Percentiles rank a stretch among this genome's conserved stretches.
These are phyloP conservation scores for Melopsittacus undulatus DNA, from an alignment of 2,797 vertebrate genomes.

Conservation along the genomic window DNA sequence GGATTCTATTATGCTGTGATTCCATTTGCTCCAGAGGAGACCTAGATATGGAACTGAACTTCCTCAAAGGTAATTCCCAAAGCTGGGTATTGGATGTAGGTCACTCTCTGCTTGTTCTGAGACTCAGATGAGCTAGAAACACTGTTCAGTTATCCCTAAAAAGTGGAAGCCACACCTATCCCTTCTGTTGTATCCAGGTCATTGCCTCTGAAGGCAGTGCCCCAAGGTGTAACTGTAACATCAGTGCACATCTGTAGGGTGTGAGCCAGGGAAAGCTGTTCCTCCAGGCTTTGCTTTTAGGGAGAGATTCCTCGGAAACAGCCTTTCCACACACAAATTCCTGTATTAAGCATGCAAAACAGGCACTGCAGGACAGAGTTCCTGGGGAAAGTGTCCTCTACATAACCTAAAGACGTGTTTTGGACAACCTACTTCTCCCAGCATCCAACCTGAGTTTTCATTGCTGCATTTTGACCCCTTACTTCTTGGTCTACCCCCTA, in stretches of 20 bases:
- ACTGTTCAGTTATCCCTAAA: background rate
- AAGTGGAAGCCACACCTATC: background rate
- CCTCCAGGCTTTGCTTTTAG: background rate
- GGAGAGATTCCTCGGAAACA: background rate
- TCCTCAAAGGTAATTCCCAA: constrained; percentile 16
- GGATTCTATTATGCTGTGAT: background rate
- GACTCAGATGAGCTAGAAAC: constrained; percentile 24
- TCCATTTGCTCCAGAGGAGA: background rate
- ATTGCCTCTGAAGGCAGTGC: background rate
- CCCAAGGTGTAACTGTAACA: background rate
- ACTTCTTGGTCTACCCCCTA: background rate
- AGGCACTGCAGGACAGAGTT: background rate
- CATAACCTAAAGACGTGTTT: background rate
- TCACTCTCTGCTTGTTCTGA: constrained; percentile 16
- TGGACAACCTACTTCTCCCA: background rate
- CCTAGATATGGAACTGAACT: constrained; percentile 4
- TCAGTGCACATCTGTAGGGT: background rate
- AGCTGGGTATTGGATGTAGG: constrained; percentile 20
- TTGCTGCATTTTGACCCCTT: background rate
- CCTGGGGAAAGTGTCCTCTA: background rate
- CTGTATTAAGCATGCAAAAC: background rate
- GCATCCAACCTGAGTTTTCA: background rate
- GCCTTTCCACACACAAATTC: background rate
- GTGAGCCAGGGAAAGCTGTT: background rate
- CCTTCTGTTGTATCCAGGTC: constrained; percentile 7